Percentiles rank a stretch among this genome's conserved stretches.
Evolutionary conservation across 2,113 vertebrate genomes (phyloP).

Genomic region (Aphyosemion australe): DNA sequence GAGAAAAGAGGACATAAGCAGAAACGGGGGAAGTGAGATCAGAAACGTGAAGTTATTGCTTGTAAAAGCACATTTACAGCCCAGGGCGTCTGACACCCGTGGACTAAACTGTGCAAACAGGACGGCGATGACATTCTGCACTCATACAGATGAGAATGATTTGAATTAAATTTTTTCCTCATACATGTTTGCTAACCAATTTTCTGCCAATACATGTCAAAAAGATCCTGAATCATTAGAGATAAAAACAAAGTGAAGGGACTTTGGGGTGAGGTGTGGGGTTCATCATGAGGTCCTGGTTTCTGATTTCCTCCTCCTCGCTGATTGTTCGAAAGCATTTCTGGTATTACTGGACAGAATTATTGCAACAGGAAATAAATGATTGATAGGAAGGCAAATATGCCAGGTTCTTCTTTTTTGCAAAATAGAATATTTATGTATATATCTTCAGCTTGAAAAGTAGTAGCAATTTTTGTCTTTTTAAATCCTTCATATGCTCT

Average conservation of each 20-base stretch:
- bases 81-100: slow-evolving; percentile 56
- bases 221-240: slow-evolving; percentile 29
- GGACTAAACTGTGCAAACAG: slow-evolving; percentile 72
- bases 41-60: slow-evolving; percentile 77
- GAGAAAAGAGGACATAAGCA: slow-evolving; percentile 8
- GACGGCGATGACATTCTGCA: slow-evolving; percentile 33
- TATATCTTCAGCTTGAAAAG: slow-evolving; percentile 81
- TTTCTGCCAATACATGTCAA: slow-evolving; percentile 14
- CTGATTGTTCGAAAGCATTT: slow-evolving; percentile 80
- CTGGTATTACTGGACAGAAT: slow-evolving; percentile 63
- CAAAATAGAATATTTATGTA: slow-evolving; percentile 81
- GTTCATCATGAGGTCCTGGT: slow-evolving; percentile 55
- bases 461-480: slow-evolving; percentile 70
- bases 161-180: slow-evolving; percentile 9
- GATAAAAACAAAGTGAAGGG: slow-evolving; percentile 5
- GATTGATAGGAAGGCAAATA: slow-evolving; percentile 71
- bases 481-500: slow-evolving; percentile 77
- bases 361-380: slow-evolving; percentile 76
- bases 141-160: slow-evolving; percentile 28
- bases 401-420: slow-evolving; percentile 67
- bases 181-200: slow-evolving; percentile 6
- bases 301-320: slow-evolving; percentile 56
- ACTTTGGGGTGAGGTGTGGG: slow-evolving; percentile 14
- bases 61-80: slow-evolving; percentile 65
- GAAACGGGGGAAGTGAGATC: slow-evolving; percentile 35